Percentiles rank a stretch among this genome's conserved stretches.
These are phyloP conservation scores for Mimumesa dahlbomi DNA, from an alignment of 2,888 invertebrate species.

Conservation along the genomic window DNA sequence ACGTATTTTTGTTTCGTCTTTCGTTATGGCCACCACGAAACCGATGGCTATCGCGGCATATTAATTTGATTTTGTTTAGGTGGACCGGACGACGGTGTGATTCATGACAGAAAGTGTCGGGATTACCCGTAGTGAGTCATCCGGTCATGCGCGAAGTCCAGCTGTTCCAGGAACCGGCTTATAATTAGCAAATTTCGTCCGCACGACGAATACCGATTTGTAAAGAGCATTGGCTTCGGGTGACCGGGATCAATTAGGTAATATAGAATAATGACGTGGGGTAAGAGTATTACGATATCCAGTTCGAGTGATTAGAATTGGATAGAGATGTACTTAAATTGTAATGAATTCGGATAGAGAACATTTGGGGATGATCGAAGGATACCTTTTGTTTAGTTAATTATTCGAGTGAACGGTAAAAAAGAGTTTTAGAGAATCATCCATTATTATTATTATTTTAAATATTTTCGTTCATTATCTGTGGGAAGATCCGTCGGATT, in stretches of 20 bases:
- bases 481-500: conserved; percentile 18
- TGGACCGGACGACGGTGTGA: conserved; percentile 33
- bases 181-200: too few species aligned
- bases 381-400: too few species aligned
- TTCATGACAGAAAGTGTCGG: conserved; percentile 38
- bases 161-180: conserved; percentile 20
- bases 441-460: conserved; percentile 19
- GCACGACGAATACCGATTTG: too few species aligned
- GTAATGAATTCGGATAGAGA: too few species aligned
- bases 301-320: too few species aligned
- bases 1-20: conserved; percentile 24
- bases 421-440: conserved; percentile 6
- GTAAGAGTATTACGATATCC: too few species aligned
- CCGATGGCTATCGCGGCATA: conserved; percentile 49
- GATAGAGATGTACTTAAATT: too few species aligned
- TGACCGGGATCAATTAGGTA: too few species aligned
- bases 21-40: conserved; percentile 35
- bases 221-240: too few species aligned
- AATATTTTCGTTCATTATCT: conserved; percentile 33
- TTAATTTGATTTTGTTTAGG: conserved; percentile 37
- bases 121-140: conserved; percentile 30
- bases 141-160: conserved; percentile 12
- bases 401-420: neutral
- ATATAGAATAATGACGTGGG: too few species aligned
- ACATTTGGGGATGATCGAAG: too few species aligned